These are phyloP conservation scores for Drosophila teissieri DNA, from an alignment of 1,140 invertebrate species.

Conservation along the genomic window DNA sequence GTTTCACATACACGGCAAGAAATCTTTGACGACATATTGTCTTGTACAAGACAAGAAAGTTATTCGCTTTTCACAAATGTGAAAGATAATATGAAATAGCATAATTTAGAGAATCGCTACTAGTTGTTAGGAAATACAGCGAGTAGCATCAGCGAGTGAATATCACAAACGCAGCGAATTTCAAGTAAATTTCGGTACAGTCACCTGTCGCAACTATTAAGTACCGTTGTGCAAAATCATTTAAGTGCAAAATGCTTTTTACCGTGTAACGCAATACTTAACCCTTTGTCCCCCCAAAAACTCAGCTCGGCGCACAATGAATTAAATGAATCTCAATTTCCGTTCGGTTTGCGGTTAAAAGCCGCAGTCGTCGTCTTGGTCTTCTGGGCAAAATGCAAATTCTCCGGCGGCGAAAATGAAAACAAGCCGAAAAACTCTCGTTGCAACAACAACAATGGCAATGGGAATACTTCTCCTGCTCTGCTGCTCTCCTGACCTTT, in stretches of 20 bases:
- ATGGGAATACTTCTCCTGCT: conserved; percentile 21
- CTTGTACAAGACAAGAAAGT: too few species aligned
- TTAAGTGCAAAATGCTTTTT: background rate
- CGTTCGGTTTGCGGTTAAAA: conserved; percentile 83
- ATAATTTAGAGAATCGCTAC: background rate
- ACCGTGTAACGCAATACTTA: conserved; percentile 40
- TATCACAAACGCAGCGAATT: too few species aligned
- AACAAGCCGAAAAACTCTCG: conserved; percentile 70
- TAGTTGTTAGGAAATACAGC: background rate
- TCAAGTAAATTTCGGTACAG: too few species aligned
- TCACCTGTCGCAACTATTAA: too few species aligned
- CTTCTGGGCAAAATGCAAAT: conserved; percentile 67
- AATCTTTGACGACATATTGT: background rate
- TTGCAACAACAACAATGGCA: conserved; percentile 45
- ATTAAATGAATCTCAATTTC: conserved; percentile 84
- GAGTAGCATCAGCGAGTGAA: background rate
- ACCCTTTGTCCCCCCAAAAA: conserved; percentile 47
- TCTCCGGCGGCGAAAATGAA: conserved; percentile 67
- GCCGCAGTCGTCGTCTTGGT: conserved; percentile 60
- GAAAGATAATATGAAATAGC: too few species aligned
- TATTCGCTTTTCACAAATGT: too few species aligned
- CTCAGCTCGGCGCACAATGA: conserved; percentile 66
- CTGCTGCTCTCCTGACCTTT: conserved; percentile 10
- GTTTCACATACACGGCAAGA: conserved; percentile 9
- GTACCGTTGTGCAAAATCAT: too few species aligned